Conservation (phyloP, 1,140 invertebrate species). For the Oppia nitens region DNA sequence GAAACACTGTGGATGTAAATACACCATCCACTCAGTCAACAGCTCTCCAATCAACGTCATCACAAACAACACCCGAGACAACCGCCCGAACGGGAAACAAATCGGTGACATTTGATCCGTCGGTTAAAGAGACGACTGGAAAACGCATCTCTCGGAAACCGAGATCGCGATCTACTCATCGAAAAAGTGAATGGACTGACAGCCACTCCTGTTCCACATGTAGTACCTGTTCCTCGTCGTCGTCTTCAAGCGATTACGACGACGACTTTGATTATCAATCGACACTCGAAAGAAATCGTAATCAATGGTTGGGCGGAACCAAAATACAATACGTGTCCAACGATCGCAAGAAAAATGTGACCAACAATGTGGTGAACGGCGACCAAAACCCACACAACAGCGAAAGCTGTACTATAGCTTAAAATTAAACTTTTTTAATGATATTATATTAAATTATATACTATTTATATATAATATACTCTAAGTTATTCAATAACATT, state of each 20-base stretch:
- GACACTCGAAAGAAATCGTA: neutral
- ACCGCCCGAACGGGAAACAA: neutral
- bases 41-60: neutral
- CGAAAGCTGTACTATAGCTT: neutral
- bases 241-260: conserved; percentile 3
- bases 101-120: conserved; percentile 16
- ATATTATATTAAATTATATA: too few relatives aligned
- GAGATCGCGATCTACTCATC: neutral
- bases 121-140: conserved; percentile 7
- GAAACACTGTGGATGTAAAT: neutral
- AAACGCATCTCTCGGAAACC: neutral
- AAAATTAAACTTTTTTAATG: too few relatives aligned
- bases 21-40: neutral
- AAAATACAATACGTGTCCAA: neutral
- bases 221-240: conserved; percentile 10
- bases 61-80: neutral
- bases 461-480: too few relatives aligned
- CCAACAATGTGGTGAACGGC: neutral
- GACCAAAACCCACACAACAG: neutral
- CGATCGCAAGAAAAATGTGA: neutral
- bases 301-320: neutral
- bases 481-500: too few relatives aligned
- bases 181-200: neutral
- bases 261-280: conserved; percentile 12
- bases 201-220: conserved; percentile 7